These are phyloP conservation scores for Acipenser oxyrinchus DNA, from an alignment of 2,797 vertebrate species.

Conservation along the genomic window DNA sequence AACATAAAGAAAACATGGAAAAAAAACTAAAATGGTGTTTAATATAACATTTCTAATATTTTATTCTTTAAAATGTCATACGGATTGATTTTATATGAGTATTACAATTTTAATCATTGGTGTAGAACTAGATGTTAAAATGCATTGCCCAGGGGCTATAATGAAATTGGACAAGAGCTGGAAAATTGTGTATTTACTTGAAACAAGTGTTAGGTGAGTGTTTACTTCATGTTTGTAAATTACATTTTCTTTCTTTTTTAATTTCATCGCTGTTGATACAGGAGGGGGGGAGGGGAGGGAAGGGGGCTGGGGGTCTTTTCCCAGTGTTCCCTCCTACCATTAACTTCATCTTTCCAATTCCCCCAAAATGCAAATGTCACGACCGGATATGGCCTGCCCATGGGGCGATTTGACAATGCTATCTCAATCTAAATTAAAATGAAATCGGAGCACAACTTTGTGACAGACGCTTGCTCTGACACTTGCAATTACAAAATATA, in stretches of 20 bases:
- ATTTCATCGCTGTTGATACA: slow-evolving; percentile 65
- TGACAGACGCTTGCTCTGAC: slow-evolving; percentile 69
- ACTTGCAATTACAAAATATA: slow-evolving; percentile 76
- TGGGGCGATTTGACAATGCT: slow-evolving; percentile 57
- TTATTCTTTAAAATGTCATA: slow-evolving; percentile 73
- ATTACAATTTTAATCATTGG: slow-evolving; percentile 80
- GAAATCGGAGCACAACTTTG: slow-evolving; percentile 58
- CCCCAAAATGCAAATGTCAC: slow-evolving; percentile 72
- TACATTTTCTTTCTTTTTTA: slow-evolving; percentile 78
- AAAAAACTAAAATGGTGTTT: slow-evolving; percentile 22
- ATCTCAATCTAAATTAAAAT: slow-evolving; percentile 78
- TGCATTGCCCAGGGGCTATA: slow-evolving; percentile 63
- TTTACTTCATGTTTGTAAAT: slow-evolving; percentile 85
- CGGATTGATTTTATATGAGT: slow-evolving; percentile 68
- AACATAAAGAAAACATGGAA: slow-evolving; percentile 5
- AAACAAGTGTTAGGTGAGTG: slow-evolving; percentile 76
- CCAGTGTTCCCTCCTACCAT: slow-evolving; percentile 58
- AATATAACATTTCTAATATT: slow-evolving; percentile 53
- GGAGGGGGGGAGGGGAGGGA: slow-evolving; percentile 28
- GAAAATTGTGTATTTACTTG: slow-evolving; percentile 68
- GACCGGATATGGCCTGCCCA: slow-evolving; percentile 67
- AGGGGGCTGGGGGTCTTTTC: slow-evolving; percentile 38
- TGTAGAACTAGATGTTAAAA: slow-evolving; percentile 74
- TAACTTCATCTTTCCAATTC: slow-evolving; percentile 62
- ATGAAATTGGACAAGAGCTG: slow-evolving; percentile 73